Base-by-base conservation (phyloP, 2,113 vertebrate species). In the Ctenodactylus gundi region DNA sequence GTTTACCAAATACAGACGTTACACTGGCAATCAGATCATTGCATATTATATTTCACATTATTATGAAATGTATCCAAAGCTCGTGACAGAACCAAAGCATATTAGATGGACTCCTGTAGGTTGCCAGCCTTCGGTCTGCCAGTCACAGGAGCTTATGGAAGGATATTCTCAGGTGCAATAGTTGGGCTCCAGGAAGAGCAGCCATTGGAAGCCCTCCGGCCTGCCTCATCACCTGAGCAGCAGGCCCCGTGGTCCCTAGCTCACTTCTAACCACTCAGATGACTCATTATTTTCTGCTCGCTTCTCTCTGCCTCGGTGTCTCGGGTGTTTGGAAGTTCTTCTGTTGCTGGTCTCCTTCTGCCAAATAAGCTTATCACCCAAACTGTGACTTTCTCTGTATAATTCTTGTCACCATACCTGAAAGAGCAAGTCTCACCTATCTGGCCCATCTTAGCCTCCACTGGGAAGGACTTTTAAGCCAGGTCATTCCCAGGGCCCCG, bases 1-100 rank as follows among this genome's bases (percentile, higher is more conserved):
- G 29, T 85, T 90, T 70, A 53, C 23, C 78, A 92, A 92, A 82
- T 78, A 27, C 41, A 94, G 85, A 36, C 44, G 53, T 85, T 84
- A 89, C 95, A 58, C n/a, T 68, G n/a, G 7, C 82, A 86, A 90
- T 81, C 23, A 81, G 68, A 41, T 94, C 14, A 80, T 55, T 85
- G 41, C 46, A 65, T 39, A 85, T 44, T 65, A 55, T 14, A 88
- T 68, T 96, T 91, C 41, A 83, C 20, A 60, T 77, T 73, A 90
- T 72, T 76, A 51, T 46, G n/a, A 51, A 76, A 87, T 65, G 6
- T 75, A 55, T 75, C 15, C 55, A 73, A 88, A 95, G 78, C 34
- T 87, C 21, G 78, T 46, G 57, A 53, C 49, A 60, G n/a, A 72
- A 12, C 44, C 46, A 84, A 62, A 46, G 21, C 20, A 17, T 27